A percentile compares a stretch with the other conserved stretches of the same genome.
phyloP scores from a whole-genome alignment of 2,797 vertebrate genomes.

The Kryptolebias ocellatus region DNA sequence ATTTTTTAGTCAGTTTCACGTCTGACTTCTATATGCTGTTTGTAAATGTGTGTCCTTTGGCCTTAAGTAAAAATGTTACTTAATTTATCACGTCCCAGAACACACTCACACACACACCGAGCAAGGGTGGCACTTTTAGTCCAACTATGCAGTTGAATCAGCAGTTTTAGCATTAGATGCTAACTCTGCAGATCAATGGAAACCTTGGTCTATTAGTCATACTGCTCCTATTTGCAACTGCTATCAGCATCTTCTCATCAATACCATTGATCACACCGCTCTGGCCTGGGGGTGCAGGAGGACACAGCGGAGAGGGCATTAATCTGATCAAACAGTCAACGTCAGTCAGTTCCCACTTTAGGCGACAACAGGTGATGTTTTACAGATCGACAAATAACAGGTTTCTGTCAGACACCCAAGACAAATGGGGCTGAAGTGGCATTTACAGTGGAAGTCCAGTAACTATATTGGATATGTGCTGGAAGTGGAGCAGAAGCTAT shows the following conservation, averaged over 20 bases:
- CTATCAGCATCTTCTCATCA: conserved; percentile 75
- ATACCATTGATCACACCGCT: conserved; percentile 72
- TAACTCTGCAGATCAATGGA: conserved; percentile 79
- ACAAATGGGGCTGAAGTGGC: neutral
- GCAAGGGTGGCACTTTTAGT: conserved; percentile 75
- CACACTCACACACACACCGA: conserved; percentile 41
- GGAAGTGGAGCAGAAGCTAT: neutral
- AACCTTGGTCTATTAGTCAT: conserved; percentile 71
- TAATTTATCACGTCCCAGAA: neutral
- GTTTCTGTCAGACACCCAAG: neutral
- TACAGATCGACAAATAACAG: neutral
- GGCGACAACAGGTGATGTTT: conserved; percentile 3
- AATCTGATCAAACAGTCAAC: conserved; percentile 32
- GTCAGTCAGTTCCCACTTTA: conserved; percentile 17
- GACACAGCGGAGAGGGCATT: conserved; percentile 40
- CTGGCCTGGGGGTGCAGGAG: conserved; percentile 40
- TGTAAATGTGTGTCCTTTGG: neutral
- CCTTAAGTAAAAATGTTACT: conserved; percentile 13
- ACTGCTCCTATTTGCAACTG: conserved; percentile 72
- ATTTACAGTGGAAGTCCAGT: neutral
- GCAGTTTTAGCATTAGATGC: conserved; percentile 75
- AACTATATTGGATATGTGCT: neutral
- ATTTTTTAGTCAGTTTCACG: no score
- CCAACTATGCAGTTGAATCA: conserved; percentile 76
- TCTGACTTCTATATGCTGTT: neutral